Percentiles rank a stretch among this genome's conserved stretches.
phyloP scores from a whole-genome alignment of 2,888 invertebrate species.

The Drosophila stalkeri region DNA sequence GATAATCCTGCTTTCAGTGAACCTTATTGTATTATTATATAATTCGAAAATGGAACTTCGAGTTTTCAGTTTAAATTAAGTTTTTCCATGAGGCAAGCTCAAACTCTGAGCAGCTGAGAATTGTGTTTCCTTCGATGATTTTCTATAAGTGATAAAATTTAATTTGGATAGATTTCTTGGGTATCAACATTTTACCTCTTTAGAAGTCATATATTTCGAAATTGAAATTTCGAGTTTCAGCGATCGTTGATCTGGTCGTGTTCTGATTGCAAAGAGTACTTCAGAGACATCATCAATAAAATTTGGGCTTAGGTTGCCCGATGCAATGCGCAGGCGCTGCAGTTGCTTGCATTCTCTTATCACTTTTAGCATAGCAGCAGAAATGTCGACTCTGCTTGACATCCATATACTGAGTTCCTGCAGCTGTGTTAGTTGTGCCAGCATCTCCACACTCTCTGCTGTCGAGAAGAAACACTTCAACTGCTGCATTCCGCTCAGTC shows the following conservation, averaged over 20 bases:
- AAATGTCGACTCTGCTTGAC: constrained; percentile 52
- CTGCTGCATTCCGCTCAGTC: constrained; percentile 34
- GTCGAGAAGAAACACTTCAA: constrained; percentile 62
- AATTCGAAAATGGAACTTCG: no score
- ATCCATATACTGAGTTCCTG: constrained; percentile 63
- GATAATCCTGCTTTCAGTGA: background rate
- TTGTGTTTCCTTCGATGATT: background rate
- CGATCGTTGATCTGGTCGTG: background rate
- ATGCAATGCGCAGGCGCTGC: constrained; percentile 47
- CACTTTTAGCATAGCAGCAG: constrained; percentile 44
- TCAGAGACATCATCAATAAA: constrained; percentile 45
- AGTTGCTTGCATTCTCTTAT: constrained; percentile 44
- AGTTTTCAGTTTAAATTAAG: background rate
- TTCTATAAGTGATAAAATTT: constrained; percentile 18
- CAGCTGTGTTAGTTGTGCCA: constrained; percentile 41
- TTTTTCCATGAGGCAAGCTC: constrained; percentile 28
- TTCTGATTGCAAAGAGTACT: constrained; percentile 14
- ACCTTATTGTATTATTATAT: background rate
- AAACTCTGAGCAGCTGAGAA: constrained; percentile 27
- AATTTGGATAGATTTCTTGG: rapidly evolving
- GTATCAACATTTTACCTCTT: constrained; percentile 9
- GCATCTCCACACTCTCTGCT: constrained; percentile 46
- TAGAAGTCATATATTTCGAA: background rate
- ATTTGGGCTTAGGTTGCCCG: constrained; percentile 22
- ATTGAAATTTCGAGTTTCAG: constrained; percentile 47